Evolutionary conservation across 2,113 vertebrate genomes (phyloP).

Genomic region (Fukomys damarensis): DNA sequence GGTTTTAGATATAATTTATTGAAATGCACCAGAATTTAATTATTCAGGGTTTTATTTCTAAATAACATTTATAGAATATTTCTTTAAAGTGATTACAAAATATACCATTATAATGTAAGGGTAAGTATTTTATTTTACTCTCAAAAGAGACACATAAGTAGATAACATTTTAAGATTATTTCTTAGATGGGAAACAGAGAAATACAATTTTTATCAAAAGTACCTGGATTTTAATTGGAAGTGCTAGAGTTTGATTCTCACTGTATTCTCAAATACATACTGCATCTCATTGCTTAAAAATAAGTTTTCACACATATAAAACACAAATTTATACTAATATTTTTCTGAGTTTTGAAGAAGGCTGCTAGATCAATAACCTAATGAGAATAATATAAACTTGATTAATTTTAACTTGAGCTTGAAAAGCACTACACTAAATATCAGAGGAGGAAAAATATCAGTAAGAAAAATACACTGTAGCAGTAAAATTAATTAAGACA

Average conservation of each 20-base stretch:
- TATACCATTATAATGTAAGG: background rate
- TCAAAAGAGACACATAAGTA: background rate
- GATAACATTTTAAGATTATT: background rate
- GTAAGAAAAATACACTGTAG: background rate
- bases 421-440: background rate
- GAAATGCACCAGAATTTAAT: background rate
- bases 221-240: background rate
- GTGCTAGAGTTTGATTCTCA: background rate
- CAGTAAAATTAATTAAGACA: background rate
- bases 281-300: background rate
- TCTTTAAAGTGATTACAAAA: background rate
- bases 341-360: background rate
- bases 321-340: background rate
- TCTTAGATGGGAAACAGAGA: background rate
- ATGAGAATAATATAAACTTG: background rate
- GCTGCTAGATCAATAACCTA: background rate
- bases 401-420: background rate
- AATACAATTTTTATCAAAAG: background rate
- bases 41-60: background rate
- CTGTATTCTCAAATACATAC: background rate
- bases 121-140: background rate
- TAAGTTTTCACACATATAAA: background rate
- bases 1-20: background rate
- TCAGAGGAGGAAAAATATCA: background rate
- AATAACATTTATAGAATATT: background rate